Base-by-base conservation (phyloP, 1,140 invertebrate genomes). In the Orius laevigatus region DNA sequence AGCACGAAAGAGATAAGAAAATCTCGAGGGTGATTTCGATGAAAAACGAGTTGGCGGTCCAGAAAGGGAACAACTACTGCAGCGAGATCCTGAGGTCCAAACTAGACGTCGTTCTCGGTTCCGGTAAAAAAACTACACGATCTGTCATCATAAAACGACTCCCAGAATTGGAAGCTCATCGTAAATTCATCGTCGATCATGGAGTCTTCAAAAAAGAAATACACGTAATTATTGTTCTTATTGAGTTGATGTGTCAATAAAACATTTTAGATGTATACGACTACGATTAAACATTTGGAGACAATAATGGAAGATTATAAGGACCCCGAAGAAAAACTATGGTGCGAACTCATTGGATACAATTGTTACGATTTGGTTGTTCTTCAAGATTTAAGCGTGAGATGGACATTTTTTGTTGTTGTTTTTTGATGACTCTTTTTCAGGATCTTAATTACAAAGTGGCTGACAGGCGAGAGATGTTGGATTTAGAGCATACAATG, bases 401-500 rank as follows among this genome's bases (percentile, higher is more conserved):
- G 40, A 6, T 38, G 36, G n/a, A 25, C 25, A 8, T 25, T 25
- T 25, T 3, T 8, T 4, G 25, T 8, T 25, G 10, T 12, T 39
- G 10, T 39, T 12, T 25, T 25, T 3, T 4, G 25, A 3, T 25
- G 25, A n/a, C n/a, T 35, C 8, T 35, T 39, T 16, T 14, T 12
- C 12, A 40, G 25, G 14, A 33, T 11, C 31, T 31, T 1, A 53
- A 53, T 5, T 55, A 51, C 47, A 41, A 20, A 9, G 34, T 50
- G 35, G 50, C 42, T 1, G 49, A 53, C 31, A 44, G 54, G 32
- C 19, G 32, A 8, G n/a, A 15, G 1, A 46, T 51, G 2, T 47
- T 57, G 11, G 55, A 57, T 40, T 34, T 49, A 5, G 44, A 16
- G 3, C 55, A 57, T 43, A 42, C 46, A 18, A 12, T 39, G 14